Evolutionary conservation across 2,113 vertebrate species (phyloP), one percentile per base, ranked within the genome.

Genomic region (Trematocara macrostoma): DNA sequence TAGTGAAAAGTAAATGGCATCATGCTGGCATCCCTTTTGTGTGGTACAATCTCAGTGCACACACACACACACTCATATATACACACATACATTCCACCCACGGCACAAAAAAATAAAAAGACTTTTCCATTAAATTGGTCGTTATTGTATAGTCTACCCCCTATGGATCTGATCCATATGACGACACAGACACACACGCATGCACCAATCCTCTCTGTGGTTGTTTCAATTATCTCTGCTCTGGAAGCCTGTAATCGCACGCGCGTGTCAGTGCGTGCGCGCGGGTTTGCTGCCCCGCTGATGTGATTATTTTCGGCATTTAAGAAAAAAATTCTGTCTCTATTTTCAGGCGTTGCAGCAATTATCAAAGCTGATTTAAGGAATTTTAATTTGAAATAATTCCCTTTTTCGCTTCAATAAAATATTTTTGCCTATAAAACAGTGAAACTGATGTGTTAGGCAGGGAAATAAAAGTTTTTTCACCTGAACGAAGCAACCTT

Each of bases 61-160:
- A 5, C 4, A 18, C 15, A 35, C 8, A 8, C 49, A 51, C 49
- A 4, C 7, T 2, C 4, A 42, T 40, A 18, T 2, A 10, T 0
- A 47, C 15, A 49, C 15, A 90, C 79, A 79, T 38, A 57, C 26
- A 74, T 52, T 86, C 85, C 88, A 80, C 81, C 87, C 90, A 82
- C 82, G 15, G 57, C 57, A 61, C 57, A 61, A 61, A 61, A 61
- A 83, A 90, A 14, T 87, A 93, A 61, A 91, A 11, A 59, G 79
- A 87, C 80, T 91, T 93, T 93, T 89, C 89, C 85, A 93, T 95
- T 93, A 95, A 94, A 95, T 93, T 94, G 94, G 84, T 93, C 84
- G 83, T 94, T 94, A 94, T 93, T 95, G 92, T 95, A 87, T 90
- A 78, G 90, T 87, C 90, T 55, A 79, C 93, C 92, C 87, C 93